These are phyloP conservation scores for Parazoanthus swiftii DNA, from an alignment of 92 coral and sea anemone genomes.

Conservation along the genomic window DNA sequence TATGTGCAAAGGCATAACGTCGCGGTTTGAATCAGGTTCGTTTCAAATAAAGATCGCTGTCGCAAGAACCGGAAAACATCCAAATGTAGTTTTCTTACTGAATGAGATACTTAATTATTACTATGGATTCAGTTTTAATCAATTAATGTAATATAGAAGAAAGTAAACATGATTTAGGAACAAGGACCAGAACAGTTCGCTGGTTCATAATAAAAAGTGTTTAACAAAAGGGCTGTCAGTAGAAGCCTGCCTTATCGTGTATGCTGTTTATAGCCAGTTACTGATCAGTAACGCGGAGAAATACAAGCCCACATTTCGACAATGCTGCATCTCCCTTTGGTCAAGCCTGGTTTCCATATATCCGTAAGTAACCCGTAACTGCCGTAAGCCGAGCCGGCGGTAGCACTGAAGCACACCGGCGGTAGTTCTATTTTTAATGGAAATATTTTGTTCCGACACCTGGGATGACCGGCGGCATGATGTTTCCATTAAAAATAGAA, in stretches of 20 bases:
- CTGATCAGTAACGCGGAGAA: not conserved
- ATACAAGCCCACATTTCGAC: not conserved
- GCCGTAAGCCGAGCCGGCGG: too few relatives aligned
- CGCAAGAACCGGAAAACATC: not conserved
- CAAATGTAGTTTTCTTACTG: not conserved
- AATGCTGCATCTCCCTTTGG: not conserved
- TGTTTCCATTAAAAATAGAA: too few relatives aligned
- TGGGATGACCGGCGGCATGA: too few relatives aligned
- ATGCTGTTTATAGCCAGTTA: slow-evolving; percentile 6
- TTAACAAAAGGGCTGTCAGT: not conserved
- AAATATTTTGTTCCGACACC: too few relatives aligned
- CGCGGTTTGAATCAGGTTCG: not conserved
- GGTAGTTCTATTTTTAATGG: too few relatives aligned
- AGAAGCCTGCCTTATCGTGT: not conserved
- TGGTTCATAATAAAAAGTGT: not conserved
- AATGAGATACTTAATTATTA: not conserved
- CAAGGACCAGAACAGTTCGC: not conserved
- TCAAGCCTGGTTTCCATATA: too few relatives aligned
- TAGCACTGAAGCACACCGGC: too few relatives aligned
- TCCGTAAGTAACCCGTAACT: too few relatives aligned
- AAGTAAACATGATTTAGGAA: not conserved
- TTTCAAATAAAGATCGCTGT: not conserved
- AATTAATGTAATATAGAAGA: not conserved
- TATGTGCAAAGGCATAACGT: not conserved
- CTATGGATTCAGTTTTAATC: not conserved